Conservation (phyloP, 2,113 vertebrate genomes). For the Haplochromis vanheusdeni region DNA sequence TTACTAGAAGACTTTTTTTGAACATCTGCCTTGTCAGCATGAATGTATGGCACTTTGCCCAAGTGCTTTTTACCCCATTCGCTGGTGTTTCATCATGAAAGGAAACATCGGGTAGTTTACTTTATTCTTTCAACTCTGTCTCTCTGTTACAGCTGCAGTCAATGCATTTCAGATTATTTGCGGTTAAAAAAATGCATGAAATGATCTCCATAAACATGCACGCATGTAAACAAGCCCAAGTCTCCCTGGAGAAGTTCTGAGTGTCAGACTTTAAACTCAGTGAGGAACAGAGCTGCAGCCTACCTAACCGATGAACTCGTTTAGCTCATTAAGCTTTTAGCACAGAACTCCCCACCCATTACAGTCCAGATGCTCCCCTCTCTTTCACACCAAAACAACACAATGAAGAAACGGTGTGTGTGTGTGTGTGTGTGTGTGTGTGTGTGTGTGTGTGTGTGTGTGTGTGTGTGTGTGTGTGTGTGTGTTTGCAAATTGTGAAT, state of each 20-base stretch:
- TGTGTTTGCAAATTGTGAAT: neutral
- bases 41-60: neutral
- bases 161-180: neutral
- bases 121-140: neutral
- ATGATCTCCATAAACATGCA: neutral
- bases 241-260: neutral
- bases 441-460: neutral
- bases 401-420: neutral
- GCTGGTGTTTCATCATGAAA: neutral
- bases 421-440: neutral
- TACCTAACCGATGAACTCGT: constrained; percentile 10
- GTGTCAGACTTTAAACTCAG: neutral
- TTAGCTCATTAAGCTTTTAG: constrained; percentile 38
- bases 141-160: neutral
- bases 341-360: neutral
- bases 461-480: neutral
- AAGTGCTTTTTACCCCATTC: neutral
- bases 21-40: neutral
- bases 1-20: neutral
- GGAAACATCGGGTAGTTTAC: neutral
- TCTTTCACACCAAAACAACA: neutral
- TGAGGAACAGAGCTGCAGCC: constrained; percentile 4
- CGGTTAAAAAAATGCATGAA: neutral
- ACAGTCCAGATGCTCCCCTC: constrained; percentile 17
- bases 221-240: neutral